Conservation (phyloP, 30 jellyfish, hydroid and myxozoan species). For the Pelagia noctiluca region DNA sequence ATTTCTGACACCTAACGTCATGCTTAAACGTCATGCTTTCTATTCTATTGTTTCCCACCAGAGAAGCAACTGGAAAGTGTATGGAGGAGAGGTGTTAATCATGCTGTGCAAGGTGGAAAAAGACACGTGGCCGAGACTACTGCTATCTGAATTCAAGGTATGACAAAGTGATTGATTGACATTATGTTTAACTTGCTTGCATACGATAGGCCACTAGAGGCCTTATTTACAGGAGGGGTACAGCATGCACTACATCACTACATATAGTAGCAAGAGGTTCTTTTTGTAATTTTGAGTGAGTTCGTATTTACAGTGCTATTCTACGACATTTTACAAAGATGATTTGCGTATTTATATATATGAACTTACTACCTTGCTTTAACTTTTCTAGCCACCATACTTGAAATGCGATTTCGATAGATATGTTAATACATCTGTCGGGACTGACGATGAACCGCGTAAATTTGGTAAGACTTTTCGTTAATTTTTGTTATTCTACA, state of each 20-base stretch:
- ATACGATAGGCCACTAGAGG: background rate
- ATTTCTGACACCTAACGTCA: background rate
- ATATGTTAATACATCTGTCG: background rate
- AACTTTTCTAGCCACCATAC: background rate
- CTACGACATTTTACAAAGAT: no score
- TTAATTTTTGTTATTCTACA: no score
- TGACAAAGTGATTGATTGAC: background rate
- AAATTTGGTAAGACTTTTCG: background rate
- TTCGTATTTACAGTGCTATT: background rate
- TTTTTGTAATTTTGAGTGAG: background rate
- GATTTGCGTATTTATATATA: background rate
- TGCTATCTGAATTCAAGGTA: background rate
- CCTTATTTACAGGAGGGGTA: background rate
- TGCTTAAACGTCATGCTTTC: background rate
- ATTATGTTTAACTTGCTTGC: background rate
- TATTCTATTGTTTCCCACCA: background rate
- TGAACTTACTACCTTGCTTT: no score
- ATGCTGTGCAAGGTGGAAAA: background rate
- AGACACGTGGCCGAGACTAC: background rate
- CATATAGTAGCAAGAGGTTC: background rate
- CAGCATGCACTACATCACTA: no score
- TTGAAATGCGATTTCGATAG: background rate
- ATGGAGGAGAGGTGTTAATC: background rate
- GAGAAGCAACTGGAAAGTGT: background rate
- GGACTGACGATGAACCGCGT: background rate